Evolutionary conservation across 1,140 invertebrate species (phyloP), one percentile per base, ranked within the genome.

Genomic region (Dinothrombium tinctorium): DNA sequence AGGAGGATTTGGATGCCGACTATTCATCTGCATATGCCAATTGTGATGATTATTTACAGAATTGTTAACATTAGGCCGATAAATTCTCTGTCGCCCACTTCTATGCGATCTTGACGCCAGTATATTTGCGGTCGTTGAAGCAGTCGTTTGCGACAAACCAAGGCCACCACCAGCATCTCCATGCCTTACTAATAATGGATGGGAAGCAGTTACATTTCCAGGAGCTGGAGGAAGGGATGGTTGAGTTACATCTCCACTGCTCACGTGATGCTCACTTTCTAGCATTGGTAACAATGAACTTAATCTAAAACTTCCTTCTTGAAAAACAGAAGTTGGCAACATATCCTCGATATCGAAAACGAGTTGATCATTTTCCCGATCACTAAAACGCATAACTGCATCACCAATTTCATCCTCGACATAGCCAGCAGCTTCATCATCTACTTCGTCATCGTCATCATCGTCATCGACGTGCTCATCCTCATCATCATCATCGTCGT

Each of bases 401-500:
- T 50, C 47, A 9, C 39, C 41, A 17, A 42, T 31, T 4, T 49
- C 48, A 6, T 42, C 35, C 20, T 41, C 36, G 11, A 35, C 37
- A 38, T 49, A 50, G 28, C 54, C 51, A 23, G 22, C 40, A 12
- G 24, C 14, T 3, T 21, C 40, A 20, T 38, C 44, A 42, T 48
- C 44, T 21, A 45, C 46, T 20, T 47, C 47, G 12, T 21, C 15
- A 52, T 48, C 46, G 26, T 46, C 46, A 17, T 46, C 55, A 15
- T 52, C 57, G 40, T 57, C 62, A 40, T 65, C 61, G 42, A 64
- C 61, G 42, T 62, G 57, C n/a, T 64, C 54, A 47, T 58, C 62
- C 41, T 66, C 64, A 37, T 65, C 68, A 21, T 68, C 71, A 44
- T 73, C 72, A 41, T 74, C 72, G 23, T 70, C 70, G 7, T 69